Evolutionary conservation across 2,888 invertebrate species (phyloP), one percentile per base, ranked within the genome.

Genomic region (Glaucopsyche alexis): DNA sequence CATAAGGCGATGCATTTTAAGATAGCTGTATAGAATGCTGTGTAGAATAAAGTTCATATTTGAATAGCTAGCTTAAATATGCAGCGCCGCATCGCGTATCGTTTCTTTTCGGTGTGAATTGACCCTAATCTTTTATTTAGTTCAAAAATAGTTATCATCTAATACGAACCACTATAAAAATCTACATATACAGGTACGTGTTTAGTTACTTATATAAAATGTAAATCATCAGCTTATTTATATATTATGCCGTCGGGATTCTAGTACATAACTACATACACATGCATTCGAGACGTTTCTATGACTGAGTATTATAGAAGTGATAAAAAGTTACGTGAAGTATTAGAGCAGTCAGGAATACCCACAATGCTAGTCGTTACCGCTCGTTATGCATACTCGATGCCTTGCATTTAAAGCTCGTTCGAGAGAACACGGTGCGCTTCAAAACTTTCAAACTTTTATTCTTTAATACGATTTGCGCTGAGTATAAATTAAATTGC

Each of bases 311-410:
- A 38, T 60, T 14, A 60, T 60, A 29, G 29, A 72, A 55, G 55
- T 65, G 67, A 67, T 72, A 67, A 67, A 67, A 52, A 72, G 66
- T 69, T 66, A 50, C 38, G 52, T 52, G 9, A 50, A 49, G 65
- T 29, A 47, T 67, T 72, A 66, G 38, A 66, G 42, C 49, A 49
- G 73, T 45, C 50, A 73, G 73, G 74, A 74, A 74, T 75, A 74
- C 73, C 72, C 76, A 77, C 77, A 77, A 77, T 76, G 74, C 49
- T 71, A 65, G 76, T 77, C 77, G 77, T 77, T 76, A 77, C 74
- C 74, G 67, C 73, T 75, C 76, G 75, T 76, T 76, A 75, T 76
- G 76, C 74, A 74, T 72, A 72, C 76, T 75, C 70, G 73, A 73
- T 40, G 73, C 70, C 66, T 50, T 74, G 75, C 72, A 60, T 45